phyloP scores from a whole-genome alignment of 2,797 vertebrate genomes.

The Darevskia mixta region DNA sequence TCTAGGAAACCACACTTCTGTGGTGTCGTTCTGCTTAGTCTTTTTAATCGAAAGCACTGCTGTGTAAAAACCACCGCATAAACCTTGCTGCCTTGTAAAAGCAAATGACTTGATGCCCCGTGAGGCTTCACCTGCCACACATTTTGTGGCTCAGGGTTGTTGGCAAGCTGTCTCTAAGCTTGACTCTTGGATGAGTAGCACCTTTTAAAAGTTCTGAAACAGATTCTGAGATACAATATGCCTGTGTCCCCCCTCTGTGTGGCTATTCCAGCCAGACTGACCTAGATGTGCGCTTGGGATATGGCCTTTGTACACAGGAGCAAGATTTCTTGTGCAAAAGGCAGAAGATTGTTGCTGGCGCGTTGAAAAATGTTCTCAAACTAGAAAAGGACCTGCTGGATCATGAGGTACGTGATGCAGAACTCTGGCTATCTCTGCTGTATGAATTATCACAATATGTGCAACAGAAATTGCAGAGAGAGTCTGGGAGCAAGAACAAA shows the following conservation, averaged over 20 bases:
- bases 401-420: conserved; percentile 77
- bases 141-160: neutral
- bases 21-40: neutral
- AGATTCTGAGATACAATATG: neutral
- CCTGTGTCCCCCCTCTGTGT: conserved; percentile 3
- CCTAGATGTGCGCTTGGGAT: conserved; percentile 84
- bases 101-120: rapidly evolving
- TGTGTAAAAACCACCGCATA: neutral
- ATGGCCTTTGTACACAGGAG: conserved; percentile 82
- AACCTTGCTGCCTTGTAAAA: neutral
- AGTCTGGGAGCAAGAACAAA: neutral
- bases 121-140: neutral
- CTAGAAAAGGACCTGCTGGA: conserved; percentile 74
- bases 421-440: neutral
- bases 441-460: neutral
- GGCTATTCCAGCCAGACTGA: conserved; percentile 64
- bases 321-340: conserved; percentile 84
- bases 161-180: conserved; percentile 13
- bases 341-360: conserved; percentile 70
- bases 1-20: neutral
- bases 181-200: neutral
- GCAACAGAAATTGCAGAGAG: neutral
- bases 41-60: conserved; percentile 11
- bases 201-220: conserved; percentile 26
- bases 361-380: conserved; percentile 81